Conservation (phyloP, 2,797 vertebrate species). For the Alca torda region DNA sequence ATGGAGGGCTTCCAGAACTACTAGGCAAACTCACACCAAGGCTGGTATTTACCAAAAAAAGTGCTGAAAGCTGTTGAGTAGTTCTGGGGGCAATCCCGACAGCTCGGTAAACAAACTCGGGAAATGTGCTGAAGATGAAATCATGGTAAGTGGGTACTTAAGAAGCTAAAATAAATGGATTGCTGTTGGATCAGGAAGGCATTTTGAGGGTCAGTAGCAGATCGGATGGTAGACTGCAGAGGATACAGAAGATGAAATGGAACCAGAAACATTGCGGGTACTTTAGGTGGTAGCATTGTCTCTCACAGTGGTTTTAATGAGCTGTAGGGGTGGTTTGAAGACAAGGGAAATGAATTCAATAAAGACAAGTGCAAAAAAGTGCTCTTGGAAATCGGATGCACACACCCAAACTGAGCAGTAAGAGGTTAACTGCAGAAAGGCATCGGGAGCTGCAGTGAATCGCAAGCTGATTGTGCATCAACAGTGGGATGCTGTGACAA, state of each 20-base stretch:
- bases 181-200: background rate
- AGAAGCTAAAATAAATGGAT: background rate
- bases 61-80: background rate
- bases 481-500: background rate
- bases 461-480: background rate
- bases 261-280: background rate
- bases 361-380: background rate
- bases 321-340: background rate
- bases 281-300: background rate
- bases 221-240: background rate
- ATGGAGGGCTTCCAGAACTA: background rate
- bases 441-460: background rate
- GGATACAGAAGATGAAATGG: background rate
- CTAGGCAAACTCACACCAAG: background rate
- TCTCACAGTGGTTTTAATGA: background rate
- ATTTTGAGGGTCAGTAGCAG: background rate
- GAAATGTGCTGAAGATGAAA: slow-evolving; percentile 15
- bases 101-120: background rate
- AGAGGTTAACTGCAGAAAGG: background rate
- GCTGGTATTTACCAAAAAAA: background rate
- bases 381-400: background rate
- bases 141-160: background rate
- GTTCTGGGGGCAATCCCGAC: background rate
- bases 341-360: background rate
- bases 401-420: background rate